Conservation (phyloP, 2,888 invertebrate species). For the Sphaerophoria taeniata region DNA sequence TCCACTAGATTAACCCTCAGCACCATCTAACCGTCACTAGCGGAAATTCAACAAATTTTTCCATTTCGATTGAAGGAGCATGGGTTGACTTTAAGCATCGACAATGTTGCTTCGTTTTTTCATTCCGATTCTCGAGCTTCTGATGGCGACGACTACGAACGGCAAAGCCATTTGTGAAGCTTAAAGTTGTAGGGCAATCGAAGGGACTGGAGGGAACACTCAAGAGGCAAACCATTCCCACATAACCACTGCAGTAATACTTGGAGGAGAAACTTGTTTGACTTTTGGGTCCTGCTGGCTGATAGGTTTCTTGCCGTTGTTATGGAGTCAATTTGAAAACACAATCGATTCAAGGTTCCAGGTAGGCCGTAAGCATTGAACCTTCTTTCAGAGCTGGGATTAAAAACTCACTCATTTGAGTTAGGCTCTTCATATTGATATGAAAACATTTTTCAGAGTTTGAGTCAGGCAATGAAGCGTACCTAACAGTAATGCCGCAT, state of each 20-base stretch:
- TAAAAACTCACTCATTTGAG: conserved; percentile 61
- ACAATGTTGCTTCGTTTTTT: conserved; percentile 38
- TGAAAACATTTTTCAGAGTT: conserved; percentile 33
- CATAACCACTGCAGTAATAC: too few species aligned
- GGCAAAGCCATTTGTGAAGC: conserved; percentile 57
- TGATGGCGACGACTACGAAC: conserved; percentile 36
- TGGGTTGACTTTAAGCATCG: conserved; percentile 40
- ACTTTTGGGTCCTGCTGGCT: conserved; percentile 19
- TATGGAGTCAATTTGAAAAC: conserved; percentile 31
- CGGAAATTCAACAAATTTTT: conserved; percentile 75
- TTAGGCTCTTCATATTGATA: conserved; percentile 11
- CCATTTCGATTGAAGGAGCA: conserved; percentile 62
- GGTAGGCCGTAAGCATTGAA: too few species aligned
- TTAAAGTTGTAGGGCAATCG: conserved; percentile 34
- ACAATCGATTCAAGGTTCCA: not conserved
- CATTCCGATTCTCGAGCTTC: conserved; percentile 28
- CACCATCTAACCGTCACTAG: conserved; percentile 81
- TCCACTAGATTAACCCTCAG: conserved; percentile 83
- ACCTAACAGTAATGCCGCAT: conserved; percentile 51
- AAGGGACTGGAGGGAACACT: conserved; percentile 11
- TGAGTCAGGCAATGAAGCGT: conserved; percentile 45
- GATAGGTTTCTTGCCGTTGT: conserved; percentile 22
- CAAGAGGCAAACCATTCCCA: conserved; percentile 25
- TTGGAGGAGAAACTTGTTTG: conserved; percentile 62
- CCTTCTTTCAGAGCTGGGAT: conserved; percentile 20